phyloP scores from a whole-genome alignment of 2,888 invertebrate species.

The Epinotia brunnichana region DNA sequence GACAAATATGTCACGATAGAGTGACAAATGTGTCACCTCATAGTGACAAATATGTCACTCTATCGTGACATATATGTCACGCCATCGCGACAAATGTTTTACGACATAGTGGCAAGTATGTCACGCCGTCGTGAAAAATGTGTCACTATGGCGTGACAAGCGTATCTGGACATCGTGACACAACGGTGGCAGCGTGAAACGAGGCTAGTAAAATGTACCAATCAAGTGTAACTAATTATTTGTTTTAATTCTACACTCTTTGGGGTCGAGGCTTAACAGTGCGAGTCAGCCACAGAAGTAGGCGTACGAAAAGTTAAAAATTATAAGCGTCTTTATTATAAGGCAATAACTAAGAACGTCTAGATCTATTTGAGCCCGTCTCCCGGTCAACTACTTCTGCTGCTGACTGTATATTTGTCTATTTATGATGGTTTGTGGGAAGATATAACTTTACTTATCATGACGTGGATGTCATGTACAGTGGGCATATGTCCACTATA shows the following conservation, averaged over 20 bases:
- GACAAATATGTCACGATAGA: neutral
- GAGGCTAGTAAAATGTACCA: neutral
- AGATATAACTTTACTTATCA: neutral
- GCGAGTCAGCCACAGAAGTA: too few relatives aligned
- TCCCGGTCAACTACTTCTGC: too few relatives aligned
- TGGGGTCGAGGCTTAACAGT: too few relatives aligned
- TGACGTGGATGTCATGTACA: neutral
- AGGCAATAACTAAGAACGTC: too few relatives aligned
- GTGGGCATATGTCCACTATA: neutral
- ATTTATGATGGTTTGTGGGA: neutral
- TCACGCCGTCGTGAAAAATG: too few relatives aligned
- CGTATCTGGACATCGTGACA: too few relatives aligned
- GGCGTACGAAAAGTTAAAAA: too few relatives aligned
- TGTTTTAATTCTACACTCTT: neutral
- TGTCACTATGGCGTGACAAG: neutral
- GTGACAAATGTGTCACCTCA: too few relatives aligned
- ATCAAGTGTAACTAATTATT: neutral
- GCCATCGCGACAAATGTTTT: neutral
- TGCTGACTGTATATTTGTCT: neutral
- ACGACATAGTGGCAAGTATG: too few relatives aligned
- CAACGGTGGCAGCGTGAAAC: neutral
- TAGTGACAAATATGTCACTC: neutral
- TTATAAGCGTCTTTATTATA: too few relatives aligned
- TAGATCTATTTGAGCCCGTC: too few relatives aligned
- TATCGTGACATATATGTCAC: neutral